Evolutionary conservation across 2,797 vertebrate species (phyloP).

Genomic region (Euphonia xanthogaster): DNA sequence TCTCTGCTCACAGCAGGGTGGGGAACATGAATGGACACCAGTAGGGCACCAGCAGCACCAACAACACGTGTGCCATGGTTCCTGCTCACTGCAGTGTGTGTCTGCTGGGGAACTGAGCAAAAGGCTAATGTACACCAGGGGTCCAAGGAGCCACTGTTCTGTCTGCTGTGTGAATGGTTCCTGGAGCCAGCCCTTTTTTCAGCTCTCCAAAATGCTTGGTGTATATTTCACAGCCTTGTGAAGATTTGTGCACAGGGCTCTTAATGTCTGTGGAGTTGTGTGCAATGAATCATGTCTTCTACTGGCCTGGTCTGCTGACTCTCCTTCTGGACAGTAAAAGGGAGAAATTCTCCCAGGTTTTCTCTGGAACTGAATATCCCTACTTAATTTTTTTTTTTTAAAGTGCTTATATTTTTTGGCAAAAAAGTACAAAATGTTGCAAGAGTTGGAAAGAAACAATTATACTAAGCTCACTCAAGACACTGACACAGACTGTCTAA

Average conservation of each 20-base stretch:
- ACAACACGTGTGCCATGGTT: accelerated
- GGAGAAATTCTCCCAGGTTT: not conserved
- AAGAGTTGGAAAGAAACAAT: not conserved
- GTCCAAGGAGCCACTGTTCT: not conserved
- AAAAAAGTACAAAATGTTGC: not conserved
- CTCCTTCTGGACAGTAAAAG: not conserved
- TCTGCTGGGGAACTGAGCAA: accelerated
- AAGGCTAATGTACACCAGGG: accelerated
- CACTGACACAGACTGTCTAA: not conserved
- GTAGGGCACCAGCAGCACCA: accelerated
- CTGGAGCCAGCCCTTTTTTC: not conserved
- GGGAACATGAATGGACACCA: not conserved
- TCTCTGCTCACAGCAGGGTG: accelerated
- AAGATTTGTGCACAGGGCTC: not conserved
- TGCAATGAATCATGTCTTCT: not conserved
- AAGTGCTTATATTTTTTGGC: not conserved
- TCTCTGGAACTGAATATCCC: not conserved
- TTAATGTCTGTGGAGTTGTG: not conserved
- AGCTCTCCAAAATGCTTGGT: not conserved
- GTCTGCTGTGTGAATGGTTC: not conserved
- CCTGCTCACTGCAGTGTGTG: not conserved
- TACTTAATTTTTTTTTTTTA: no score
- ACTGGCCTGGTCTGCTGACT: not conserved
- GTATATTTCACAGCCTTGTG: not conserved
- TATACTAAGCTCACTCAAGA: not conserved